Percentiles rank a stretch among this genome's conserved stretches.
Evolutionary conservation across 2,888 invertebrate genomes (phyloP).

Genomic region (Dryococelus australis): DNA sequence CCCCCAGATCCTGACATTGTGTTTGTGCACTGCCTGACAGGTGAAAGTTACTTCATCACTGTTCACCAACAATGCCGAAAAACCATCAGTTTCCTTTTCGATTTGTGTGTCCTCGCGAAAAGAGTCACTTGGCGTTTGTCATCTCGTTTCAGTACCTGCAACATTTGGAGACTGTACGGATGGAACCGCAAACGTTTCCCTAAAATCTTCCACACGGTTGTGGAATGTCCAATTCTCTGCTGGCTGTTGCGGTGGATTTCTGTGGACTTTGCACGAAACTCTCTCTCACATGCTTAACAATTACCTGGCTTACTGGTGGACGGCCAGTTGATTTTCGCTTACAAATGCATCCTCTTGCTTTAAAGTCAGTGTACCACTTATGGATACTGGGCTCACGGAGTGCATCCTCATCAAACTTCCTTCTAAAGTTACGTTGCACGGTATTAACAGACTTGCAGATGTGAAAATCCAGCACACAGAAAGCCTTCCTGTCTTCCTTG

Average conservation of each 20-base stretch:
- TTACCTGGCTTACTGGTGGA: conserved; percentile 17
- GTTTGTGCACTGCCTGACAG: background rate
- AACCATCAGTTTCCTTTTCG: background rate
- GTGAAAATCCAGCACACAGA: too few relatives aligned
- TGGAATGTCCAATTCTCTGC: too few relatives aligned
- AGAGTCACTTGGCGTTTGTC: conserved; percentile 2
- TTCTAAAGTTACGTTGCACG: too few relatives aligned
- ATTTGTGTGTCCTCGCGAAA: background rate
- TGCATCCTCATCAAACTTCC: background rate
- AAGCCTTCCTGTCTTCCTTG: too few relatives aligned
- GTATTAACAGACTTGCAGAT: too few relatives aligned
- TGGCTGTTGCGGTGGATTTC: too few relatives aligned
- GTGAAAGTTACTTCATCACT: background rate
- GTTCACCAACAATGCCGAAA: conserved; percentile 17
- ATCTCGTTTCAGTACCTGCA: background rate
- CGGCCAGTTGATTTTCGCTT: conserved; percentile 22
- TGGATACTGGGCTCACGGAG: background rate
- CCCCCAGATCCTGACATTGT: conserved; percentile 28
- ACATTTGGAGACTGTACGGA: conserved; percentile 26
- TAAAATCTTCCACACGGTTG: too few relatives aligned
- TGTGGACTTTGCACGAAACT: too few relatives aligned
- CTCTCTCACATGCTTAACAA: background rate
- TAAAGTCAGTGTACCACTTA: conserved; percentile 18
- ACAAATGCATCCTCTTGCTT: background rate
- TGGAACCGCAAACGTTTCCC: too few relatives aligned